A percentile compares a stretch with the other conserved stretches of the same genome.
These are phyloP conservation scores for Beris morrisii DNA, from an alignment of 2,888 invertebrate genomes.

Conservation along the genomic window DNA sequence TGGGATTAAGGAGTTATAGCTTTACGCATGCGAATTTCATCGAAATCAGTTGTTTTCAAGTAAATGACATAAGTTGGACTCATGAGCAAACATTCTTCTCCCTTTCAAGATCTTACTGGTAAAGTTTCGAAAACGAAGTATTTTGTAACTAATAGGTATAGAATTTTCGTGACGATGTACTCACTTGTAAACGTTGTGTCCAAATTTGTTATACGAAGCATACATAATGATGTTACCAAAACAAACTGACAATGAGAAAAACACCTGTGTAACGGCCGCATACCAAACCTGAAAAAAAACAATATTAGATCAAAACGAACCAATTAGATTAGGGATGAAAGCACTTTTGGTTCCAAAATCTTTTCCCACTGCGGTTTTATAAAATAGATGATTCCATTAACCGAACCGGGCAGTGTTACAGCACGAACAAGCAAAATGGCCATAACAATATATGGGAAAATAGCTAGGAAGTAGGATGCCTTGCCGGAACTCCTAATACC, in stretches of 20 bases:
- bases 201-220: constrained; percentile 64
- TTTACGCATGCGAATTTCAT: too few relatives aligned
- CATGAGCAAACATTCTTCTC: too few relatives aligned
- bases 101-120: not conserved
- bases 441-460: constrained; percentile 71
- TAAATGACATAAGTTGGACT: too few relatives aligned
- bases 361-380: constrained; percentile 67
- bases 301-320: not conserved
- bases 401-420: constrained; percentile 63
- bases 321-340: not conserved
- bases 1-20: too few relatives aligned
- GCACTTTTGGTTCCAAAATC: constrained; percentile 62
- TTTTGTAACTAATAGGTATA: not conserved
- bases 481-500: constrained; percentile 69
- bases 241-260: constrained; percentile 65
- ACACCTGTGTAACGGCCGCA: constrained; percentile 66
- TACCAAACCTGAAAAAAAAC: constrained; percentile 61
- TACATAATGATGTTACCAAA: constrained; percentile 67
- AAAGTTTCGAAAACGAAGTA: not conserved
- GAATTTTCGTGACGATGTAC: not conserved
- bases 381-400: constrained; percentile 65
- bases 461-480: constrained; percentile 73
- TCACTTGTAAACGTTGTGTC: constrained; percentile 62
- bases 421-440: constrained; percentile 65
- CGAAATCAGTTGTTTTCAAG: too few relatives aligned